A percentile compares a stretch with the other conserved stretches of the same genome.
phyloP scores from a whole-genome alignment of 2,797 vertebrate species.

The Gastrophryne carolinensis region DNA sequence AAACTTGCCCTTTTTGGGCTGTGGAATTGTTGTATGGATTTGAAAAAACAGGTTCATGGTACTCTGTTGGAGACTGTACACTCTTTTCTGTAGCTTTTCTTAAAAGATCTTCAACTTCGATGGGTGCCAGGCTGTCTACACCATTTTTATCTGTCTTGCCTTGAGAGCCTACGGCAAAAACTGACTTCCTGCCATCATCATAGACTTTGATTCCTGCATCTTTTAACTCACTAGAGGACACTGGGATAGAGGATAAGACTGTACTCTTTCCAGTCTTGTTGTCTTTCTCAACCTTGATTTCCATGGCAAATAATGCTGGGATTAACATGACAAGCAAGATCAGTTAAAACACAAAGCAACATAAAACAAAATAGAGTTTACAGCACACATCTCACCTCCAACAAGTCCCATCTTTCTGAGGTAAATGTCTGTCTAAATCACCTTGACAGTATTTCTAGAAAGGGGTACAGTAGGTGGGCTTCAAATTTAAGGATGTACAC shows the following conservation, averaged over 20 bases:
- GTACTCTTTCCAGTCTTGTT: constrained; percentile 84
- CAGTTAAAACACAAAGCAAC: too few species aligned
- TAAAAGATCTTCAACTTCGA: constrained; percentile 87
- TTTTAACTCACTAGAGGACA: constrained; percentile 77
- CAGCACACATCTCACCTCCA: too few species aligned
- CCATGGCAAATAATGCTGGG: constrained; percentile 89
- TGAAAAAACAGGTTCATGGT: constrained; percentile 88
- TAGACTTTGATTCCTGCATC: constrained; percentile 86
- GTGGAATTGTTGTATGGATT: constrained; percentile 75
- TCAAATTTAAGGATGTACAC: too few species aligned
- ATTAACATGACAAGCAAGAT: neutral
- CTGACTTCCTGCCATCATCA: constrained; percentile 86
- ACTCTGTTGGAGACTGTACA: constrained; percentile 77
- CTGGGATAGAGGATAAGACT: constrained; percentile 81
- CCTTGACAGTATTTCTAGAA: too few species aligned
- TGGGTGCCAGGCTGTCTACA: constrained; percentile 72
- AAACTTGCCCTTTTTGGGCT: constrained; percentile 67
- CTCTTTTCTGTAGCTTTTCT: constrained; percentile 82
- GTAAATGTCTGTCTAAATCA: too few species aligned
- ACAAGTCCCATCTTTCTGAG: too few species aligned
- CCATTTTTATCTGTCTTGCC: constrained; percentile 58
- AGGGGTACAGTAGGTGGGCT: too few species aligned
- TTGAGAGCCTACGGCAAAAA: constrained; percentile 76
- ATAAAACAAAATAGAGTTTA: too few species aligned
- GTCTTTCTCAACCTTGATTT: constrained; percentile 91